Evolutionary conservation across 1,140 invertebrate genomes (phyloP).

Genomic region (Ladona fulva): DNA sequence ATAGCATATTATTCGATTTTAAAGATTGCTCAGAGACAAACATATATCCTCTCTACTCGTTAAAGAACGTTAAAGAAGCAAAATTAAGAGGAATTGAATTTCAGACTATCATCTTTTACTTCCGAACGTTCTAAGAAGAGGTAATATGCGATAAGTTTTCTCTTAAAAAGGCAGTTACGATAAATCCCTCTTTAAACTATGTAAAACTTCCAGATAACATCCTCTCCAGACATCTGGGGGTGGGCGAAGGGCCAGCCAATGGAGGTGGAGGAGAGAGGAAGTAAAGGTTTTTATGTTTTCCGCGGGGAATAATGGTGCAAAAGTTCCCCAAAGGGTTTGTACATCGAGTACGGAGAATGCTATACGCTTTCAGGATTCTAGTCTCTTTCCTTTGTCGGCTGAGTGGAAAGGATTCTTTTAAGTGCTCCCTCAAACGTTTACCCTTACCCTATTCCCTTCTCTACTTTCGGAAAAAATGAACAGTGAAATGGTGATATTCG

Average conservation of each 20-base stretch:
- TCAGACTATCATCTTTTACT: no score
- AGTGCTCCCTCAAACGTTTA: no score
- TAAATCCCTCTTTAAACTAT: slow-evolving; percentile 1
- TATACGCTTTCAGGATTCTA: not conserved
- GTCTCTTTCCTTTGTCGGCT: not conserved
- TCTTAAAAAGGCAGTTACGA: not conserved
- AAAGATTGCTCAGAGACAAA: no score
- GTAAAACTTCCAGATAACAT: not conserved
- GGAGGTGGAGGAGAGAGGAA: not conserved
- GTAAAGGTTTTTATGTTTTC: not conserved
- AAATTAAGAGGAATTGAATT: no score
- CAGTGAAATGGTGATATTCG: not conserved
- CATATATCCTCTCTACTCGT: no score
- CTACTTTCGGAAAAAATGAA: not conserved
- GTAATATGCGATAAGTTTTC: not conserved
- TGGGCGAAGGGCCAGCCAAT: not conserved
- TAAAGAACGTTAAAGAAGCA: no score
- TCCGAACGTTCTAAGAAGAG: not conserved
- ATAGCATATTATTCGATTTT: no score
- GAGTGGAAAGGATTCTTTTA: not conserved
- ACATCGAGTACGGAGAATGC: not conserved
- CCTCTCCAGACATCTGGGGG: not conserved
- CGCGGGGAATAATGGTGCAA: not conserved
- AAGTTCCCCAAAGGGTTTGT: not conserved
- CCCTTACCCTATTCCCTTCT: no score